phyloP scores from a whole-genome alignment of 2,797 vertebrate genomes.

The Phrynocephalus forsythii region DNA sequence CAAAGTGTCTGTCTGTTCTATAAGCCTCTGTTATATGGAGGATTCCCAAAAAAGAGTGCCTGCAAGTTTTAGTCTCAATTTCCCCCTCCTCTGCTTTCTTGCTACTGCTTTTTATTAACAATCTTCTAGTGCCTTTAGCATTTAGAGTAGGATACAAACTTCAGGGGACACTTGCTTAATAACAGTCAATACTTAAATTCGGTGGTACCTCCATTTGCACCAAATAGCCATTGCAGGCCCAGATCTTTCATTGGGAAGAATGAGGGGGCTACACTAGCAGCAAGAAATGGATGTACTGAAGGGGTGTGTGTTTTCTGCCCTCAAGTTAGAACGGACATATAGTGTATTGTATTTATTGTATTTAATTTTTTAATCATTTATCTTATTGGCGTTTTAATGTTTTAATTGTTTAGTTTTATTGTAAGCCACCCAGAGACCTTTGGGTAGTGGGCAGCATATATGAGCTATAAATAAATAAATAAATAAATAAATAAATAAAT shows the following conservation, averaged over 20 bases:
- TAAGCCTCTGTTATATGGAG: background rate
- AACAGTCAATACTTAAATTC: too few species aligned
- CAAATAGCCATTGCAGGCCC: background rate
- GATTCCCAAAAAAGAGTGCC: background rate
- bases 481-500: too few species aligned
- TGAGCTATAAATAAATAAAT: too few species aligned
- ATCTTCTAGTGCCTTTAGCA: background rate
- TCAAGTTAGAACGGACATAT: too few species aligned
- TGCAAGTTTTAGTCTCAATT: background rate
- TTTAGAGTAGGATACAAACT: background rate
- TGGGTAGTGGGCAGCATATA: too few species aligned
- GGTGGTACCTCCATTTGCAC: background rate
- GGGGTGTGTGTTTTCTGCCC: too few species aligned
- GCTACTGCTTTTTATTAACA: background rate
- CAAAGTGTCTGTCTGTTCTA: background rate
- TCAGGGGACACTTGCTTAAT: background rate
- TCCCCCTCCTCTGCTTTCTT: background rate
- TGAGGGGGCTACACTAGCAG: background rate
- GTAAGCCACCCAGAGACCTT: too few species aligned
- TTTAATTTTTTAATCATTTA: too few species aligned
- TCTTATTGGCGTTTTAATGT: too few species aligned
- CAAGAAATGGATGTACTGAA: background rate
- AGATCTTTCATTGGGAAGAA: background rate
- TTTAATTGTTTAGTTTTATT: too few species aligned
- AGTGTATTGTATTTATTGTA: too few species aligned